phyloP scores from a whole-genome alignment of 2,113 vertebrate genomes.

The Callaeas wilsoni region DNA sequence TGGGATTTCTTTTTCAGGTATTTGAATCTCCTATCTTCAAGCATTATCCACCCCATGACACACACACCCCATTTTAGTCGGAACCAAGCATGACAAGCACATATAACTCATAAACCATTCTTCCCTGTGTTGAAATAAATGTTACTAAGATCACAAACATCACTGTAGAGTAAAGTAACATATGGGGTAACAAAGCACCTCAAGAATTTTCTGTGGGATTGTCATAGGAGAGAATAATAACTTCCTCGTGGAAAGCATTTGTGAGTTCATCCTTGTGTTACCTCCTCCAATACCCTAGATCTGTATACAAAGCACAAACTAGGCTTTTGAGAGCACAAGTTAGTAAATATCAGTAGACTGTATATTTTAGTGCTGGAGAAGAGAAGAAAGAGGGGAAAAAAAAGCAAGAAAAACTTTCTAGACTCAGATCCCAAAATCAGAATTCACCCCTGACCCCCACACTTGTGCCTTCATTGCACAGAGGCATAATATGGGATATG shows the following conservation, averaged over 20 bases:
- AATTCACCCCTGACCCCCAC: fast-evolving
- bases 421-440: not conserved
- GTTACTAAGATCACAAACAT: not conserved
- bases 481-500: not conserved
- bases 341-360: not conserved
- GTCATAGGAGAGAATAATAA: not conserved
- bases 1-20: not conserved
- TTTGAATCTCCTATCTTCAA: not conserved
- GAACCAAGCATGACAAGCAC: not conserved
- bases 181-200: not conserved
- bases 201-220: not conserved
- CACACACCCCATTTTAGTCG: not conserved
- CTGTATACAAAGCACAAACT: not conserved
- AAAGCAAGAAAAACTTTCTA: not conserved
- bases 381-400: fast-evolving
- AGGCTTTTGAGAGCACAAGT: not conserved
- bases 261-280: not conserved
- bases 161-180: not conserved
- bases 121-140: not conserved
- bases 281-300: not conserved
- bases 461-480: not conserved
- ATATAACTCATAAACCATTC: not conserved
- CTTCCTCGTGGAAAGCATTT: not conserved
- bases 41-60: not conserved
- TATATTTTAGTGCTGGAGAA: not conserved